Percentiles rank a stretch among this genome's conserved stretches.
Evolutionary conservation across 92 coral and sea anemone species (phyloP).

Genomic region (Muricea muricata): DNA sequence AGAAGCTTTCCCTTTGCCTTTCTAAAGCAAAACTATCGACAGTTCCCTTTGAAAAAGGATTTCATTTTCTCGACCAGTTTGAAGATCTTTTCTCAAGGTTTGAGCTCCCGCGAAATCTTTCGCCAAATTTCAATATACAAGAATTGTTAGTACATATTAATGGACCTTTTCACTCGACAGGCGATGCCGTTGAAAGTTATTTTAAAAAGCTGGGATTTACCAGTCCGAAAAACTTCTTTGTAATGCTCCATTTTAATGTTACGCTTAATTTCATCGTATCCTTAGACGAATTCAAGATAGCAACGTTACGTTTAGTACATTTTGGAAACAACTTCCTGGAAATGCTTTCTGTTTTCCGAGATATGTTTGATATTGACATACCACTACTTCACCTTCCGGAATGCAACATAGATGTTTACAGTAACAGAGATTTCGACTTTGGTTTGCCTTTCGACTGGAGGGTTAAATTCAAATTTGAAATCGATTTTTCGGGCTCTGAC

Average conservation of each 20-base stretch:
- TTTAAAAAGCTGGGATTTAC: conserved; percentile 64
- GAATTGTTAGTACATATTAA: conserved; percentile 71
- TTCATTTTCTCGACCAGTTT: conserved; percentile 76
- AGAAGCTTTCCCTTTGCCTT: conserved; percentile 69
- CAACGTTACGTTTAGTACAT: conserved; percentile 58
- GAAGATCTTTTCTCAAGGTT: conserved; percentile 65
- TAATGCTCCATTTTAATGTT: conserved; percentile 80
- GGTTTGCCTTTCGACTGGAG: conserved; percentile 88
- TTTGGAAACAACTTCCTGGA: conserved; percentile 82
- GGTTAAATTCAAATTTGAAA: conserved; percentile 65
- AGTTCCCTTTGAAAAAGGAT: conserved; percentile 74
- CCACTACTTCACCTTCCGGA: conserved; percentile 74
- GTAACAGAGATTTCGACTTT: conserved; percentile 65
- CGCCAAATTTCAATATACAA: conserved; percentile 72
- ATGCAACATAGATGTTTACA: conserved; percentile 44
- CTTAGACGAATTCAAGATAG: conserved; percentile 68
- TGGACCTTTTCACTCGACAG: conserved; percentile 71
- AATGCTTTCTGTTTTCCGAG: conserved; percentile 73
- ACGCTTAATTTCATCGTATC: conserved; percentile 74
- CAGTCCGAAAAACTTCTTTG: conserved; percentile 72
- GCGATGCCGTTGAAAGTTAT: conserved; percentile 76
- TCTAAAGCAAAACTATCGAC: conserved; percentile 75
- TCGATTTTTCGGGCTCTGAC: conserved; percentile 66
- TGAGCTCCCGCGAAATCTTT: conserved; percentile 80
- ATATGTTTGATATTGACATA: conserved; percentile 58